Conservation (phyloP, 2,797 vertebrate species). For the Siniperca scherzeri region DNA sequence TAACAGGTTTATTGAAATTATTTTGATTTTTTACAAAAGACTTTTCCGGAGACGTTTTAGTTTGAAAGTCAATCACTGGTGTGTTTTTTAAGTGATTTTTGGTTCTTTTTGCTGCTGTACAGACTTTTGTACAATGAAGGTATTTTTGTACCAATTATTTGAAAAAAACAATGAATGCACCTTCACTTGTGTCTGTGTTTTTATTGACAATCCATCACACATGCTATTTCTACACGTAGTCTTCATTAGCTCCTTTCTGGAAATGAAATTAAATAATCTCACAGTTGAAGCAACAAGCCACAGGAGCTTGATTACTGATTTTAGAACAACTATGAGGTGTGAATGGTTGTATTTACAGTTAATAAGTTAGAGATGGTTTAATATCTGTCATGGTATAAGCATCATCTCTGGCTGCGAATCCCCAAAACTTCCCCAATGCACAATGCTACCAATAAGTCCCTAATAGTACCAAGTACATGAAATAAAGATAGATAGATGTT, state of each 20-base stretch:
- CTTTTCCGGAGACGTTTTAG: conserved; percentile 5
- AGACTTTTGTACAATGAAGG: conserved; percentile 56
- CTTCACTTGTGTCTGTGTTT: conserved; percentile 32
- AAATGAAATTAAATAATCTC: not conserved
- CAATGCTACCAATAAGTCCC: not conserved
- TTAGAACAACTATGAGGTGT: not conserved
- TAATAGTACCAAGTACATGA: not conserved
- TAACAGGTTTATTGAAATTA: not conserved
- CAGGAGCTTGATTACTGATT: not conserved
- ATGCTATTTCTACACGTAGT: not conserved
- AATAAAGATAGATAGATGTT: not conserved
- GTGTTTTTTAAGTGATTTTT: conserved; percentile 31
- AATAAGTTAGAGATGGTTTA: not conserved
- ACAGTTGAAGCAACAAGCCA: not conserved
- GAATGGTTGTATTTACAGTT: not conserved
- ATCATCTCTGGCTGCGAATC: not conserved
- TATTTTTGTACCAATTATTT: conserved; percentile 49
- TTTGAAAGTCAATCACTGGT: conserved; percentile 41
- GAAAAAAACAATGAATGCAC: conserved; percentile 10
- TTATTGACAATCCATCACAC: not conserved
- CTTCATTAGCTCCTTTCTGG: not conserved
- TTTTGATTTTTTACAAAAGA: conserved; percentile 35
- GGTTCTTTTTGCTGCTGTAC: conserved; percentile 55
- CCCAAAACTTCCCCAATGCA: not conserved
- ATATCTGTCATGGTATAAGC: not conserved